Evolutionary conservation across 1,140 invertebrate genomes (phyloP).

Genomic region (Antheraea pernyi): DNA sequence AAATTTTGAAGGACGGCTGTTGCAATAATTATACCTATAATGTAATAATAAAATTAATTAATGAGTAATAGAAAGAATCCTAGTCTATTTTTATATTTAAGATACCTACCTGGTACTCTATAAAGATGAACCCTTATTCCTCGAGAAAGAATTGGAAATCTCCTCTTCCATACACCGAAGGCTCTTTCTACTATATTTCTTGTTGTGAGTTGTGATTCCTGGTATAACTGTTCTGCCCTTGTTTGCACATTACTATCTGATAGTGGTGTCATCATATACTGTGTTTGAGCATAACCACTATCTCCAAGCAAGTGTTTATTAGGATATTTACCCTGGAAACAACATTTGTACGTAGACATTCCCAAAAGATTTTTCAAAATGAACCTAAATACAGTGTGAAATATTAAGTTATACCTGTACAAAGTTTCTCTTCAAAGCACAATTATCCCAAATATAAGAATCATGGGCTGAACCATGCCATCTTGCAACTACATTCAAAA

Average conservation of each 20-base stretch:
- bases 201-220: slow-evolving; percentile 18
- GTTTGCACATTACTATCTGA: neutral
- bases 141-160: too few relatives aligned
- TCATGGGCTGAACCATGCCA: neutral
- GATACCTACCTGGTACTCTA: too few relatives aligned
- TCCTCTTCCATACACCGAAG: too few relatives aligned
- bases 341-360: neutral
- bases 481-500: too few relatives aligned
- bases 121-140: too few relatives aligned
- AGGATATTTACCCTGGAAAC: slow-evolving; percentile 13
- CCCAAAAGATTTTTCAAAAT: neutral
- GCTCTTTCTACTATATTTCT: too few relatives aligned
- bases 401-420: neutral
- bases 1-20: slow-evolving; percentile 11
- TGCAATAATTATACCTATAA: too few relatives aligned
- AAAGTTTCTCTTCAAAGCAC: neutral
- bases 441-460: slow-evolving; percentile 1
- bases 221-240: slow-evolving; percentile 7
- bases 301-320: slow-evolving; percentile 13
- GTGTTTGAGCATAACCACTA: slow-evolving; percentile 19
- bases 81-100: too few relatives aligned
- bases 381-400: neutral
- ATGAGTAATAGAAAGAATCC: too few relatives aligned
- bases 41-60: too few relatives aligned
- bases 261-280: slow-evolving; percentile 21